Percentiles rank a stretch among this genome's conserved stretches.
phyloP scores from a whole-genome alignment of 2,888 invertebrate genomes.

The Protonemura montana region DNA sequence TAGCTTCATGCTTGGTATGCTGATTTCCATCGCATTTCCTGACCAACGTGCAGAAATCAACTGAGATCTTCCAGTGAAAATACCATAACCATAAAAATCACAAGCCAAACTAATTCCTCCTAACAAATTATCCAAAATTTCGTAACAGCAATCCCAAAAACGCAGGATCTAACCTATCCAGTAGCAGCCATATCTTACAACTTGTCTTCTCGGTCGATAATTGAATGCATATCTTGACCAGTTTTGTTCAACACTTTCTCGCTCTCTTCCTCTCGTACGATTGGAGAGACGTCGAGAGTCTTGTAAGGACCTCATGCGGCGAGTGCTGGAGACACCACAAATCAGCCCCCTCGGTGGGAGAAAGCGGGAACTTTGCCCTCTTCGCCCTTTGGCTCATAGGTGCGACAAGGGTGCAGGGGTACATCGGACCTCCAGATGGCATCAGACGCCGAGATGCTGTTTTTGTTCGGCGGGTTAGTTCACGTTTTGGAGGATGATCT shows the following conservation, averaged over 20 bases:
- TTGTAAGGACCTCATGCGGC: background rate
- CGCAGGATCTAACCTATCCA: background rate
- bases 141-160: no score
- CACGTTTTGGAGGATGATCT: no score
- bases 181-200: background rate
- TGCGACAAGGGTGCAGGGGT: background rate
- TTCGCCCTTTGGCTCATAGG: background rate
- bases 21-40: no score
- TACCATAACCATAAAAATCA: no score
- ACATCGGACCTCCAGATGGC: background rate
- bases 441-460: no score
- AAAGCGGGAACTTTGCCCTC: background rate
- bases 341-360: background rate
- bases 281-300: background rate
- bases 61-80: no score
- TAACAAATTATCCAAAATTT: no score
- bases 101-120: no score
- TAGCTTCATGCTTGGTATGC: no score
- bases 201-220: background rate
- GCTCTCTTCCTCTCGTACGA: constrained; percentile 8
- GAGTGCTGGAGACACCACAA: background rate
- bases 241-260: constrained; percentile 1
- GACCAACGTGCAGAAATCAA: no score
- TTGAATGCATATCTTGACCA: constrained; percentile 1
- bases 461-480: no score